A percentile compares a stretch with the other conserved stretches of the same genome.
Conservation (phyloP, 2,888 invertebrate genomes). For the Drosophila sordidapex region DNA sequence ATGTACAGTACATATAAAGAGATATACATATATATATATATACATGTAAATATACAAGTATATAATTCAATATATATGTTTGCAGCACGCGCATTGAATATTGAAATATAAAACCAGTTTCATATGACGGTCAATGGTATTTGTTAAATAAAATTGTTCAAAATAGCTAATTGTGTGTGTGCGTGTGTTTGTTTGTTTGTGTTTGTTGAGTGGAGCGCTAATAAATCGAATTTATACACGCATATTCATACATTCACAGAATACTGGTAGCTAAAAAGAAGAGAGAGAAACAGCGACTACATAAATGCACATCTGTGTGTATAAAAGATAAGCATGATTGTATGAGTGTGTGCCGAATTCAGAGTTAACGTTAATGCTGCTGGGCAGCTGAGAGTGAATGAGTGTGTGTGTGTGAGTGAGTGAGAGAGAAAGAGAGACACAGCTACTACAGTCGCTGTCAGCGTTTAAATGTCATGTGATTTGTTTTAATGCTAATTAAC, state of each 20-base stretch:
- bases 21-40: conserved; percentile 1
- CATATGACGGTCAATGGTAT: conserved; percentile 65
- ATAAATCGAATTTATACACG: conserved; percentile 70
- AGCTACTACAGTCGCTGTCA: conserved; percentile 45
- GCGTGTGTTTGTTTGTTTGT: conserved; percentile 13
- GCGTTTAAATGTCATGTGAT: conserved; percentile 69
- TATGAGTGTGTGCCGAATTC: conserved; percentile 12
- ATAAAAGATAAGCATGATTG: conserved; percentile 5
- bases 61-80: conserved; percentile 9
- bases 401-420: conserved; percentile 18
- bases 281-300: neutral
- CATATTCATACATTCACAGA: conserved; percentile 29
- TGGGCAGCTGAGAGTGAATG: conserved; percentile 14
- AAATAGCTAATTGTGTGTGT: conserved; percentile 27
- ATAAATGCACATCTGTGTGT: conserved; percentile 29
- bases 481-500: conserved; percentile 63
- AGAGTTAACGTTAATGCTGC: conserved; percentile 47
- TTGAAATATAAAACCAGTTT: conserved; percentile 74
- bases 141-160: conserved; percentile 42
- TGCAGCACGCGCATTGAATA: conserved; percentile 54
- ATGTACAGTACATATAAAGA: conserved; percentile 1
- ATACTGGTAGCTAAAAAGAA: conserved; percentile 23
- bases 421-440: conserved; percentile 2
- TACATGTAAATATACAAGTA: conserved; percentile 5
- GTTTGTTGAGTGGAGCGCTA: conserved; percentile 34